Conservation (phyloP, 2,888 invertebrate species). For the Atethmia centrago region DNA sequence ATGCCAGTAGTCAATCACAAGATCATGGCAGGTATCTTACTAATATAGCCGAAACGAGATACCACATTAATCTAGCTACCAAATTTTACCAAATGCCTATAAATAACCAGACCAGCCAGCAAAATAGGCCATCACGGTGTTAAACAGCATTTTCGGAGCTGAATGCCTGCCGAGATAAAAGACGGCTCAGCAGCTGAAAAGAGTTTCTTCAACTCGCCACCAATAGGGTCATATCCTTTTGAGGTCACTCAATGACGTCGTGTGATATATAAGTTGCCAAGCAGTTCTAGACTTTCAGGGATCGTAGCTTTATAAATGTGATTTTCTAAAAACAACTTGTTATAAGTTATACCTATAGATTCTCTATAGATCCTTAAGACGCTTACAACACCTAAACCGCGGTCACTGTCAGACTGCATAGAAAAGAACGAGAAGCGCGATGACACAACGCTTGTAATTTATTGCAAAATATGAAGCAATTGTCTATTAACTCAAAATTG, state of each 20-base stretch:
- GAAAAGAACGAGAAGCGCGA: too few species aligned
- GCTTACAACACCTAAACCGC: too few species aligned
- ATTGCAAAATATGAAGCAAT: too few species aligned
- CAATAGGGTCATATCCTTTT: constrained; percentile 18
- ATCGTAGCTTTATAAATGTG: not conserved
- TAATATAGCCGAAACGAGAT: not conserved
- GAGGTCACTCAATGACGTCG: constrained; percentile 18
- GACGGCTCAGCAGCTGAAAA: constrained; percentile 28
- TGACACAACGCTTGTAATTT: too few species aligned
- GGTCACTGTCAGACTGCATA: too few species aligned
- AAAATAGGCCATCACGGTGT: constrained; percentile 34
- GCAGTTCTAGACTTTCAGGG: constrained; percentile 8
- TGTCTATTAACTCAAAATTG: too few species aligned
- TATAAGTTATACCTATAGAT: not conserved
- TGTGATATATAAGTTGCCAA: constrained; percentile 7
- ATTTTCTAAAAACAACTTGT: too few species aligned
- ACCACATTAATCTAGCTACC: not conserved
- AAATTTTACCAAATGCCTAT: not conserved
- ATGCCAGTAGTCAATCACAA: not conserved
- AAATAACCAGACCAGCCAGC: not conserved
- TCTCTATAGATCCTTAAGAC: too few species aligned
- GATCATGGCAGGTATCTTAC: not conserved
- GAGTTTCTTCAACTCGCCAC: constrained; percentile 25
- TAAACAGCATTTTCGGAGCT: constrained; percentile 22
- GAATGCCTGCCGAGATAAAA: constrained; percentile 34